Conservation (phyloP, 2,113 vertebrate species). For the Octodon degus region DNA sequence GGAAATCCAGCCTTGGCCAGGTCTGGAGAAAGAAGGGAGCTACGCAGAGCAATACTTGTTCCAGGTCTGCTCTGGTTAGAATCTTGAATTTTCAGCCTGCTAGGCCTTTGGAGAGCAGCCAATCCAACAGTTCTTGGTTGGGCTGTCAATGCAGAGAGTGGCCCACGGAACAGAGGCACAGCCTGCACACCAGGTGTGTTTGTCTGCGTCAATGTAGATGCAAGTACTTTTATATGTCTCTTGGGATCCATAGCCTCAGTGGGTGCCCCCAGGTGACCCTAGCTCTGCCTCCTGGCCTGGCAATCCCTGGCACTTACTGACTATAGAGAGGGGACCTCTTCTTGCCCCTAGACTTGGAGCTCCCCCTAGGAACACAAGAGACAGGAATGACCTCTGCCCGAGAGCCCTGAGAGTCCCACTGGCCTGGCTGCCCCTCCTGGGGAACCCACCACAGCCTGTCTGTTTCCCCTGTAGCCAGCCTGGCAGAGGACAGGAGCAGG, state of each 20-base stretch:
- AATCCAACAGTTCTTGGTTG: background rate
- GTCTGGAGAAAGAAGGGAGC: background rate
- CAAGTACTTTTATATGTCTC: background rate
- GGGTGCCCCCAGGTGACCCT: background rate
- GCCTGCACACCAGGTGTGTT: background rate
- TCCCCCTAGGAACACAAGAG: background rate
- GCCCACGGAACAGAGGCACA: background rate
- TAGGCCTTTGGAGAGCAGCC: background rate
- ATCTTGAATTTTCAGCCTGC: background rate
- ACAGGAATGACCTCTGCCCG: accelerated
- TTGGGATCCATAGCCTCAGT: background rate
- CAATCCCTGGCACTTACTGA: background rate
- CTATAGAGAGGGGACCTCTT: background rate
- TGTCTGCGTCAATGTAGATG: background rate
- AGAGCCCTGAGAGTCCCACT: accelerated
- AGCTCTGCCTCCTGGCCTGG: background rate
- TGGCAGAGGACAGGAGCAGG: background rate
- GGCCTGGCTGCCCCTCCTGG: accelerated
- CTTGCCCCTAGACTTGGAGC: background rate
- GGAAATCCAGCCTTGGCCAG: background rate
- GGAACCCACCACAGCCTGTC: background rate
- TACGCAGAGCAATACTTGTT: background rate
- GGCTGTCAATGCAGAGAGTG: background rate
- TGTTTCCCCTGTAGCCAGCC: background rate
- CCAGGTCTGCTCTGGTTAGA: background rate